phyloP scores from a whole-genome alignment of 1,140 invertebrate genomes.

The Dreissena rostriformis region DNA sequence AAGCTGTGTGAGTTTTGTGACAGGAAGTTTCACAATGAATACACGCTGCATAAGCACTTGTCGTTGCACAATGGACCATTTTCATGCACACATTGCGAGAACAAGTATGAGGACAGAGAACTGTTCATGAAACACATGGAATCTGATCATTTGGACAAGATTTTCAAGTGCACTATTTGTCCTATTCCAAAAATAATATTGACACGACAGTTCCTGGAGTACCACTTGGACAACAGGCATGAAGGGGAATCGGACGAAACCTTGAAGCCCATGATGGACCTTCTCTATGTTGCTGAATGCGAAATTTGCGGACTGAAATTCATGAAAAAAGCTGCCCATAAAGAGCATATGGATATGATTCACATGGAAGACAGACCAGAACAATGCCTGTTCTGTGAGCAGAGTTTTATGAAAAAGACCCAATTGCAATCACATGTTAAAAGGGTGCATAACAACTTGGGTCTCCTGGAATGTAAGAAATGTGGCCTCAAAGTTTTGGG shows the following conservation, averaged over 20 bases:
- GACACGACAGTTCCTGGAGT: not conserved
- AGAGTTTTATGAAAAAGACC: not conserved
- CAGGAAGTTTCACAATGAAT: not conserved
- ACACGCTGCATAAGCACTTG: slow-evolving; percentile 5
- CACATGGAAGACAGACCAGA: not conserved
- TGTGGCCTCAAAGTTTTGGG: not conserved
- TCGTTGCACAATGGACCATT: slow-evolving; percentile 32
- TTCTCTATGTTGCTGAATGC: not conserved
- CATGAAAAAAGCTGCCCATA: not conserved
- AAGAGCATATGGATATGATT: not conserved
- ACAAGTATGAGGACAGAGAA: not conserved
- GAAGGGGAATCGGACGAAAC: not conserved
- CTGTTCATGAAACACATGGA: slow-evolving; percentile 20
- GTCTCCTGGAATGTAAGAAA: not conserved
- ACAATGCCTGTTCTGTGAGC: not conserved
- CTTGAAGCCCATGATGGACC: not conserved
- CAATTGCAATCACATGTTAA: not conserved
- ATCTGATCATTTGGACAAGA: slow-evolving; percentile 17
- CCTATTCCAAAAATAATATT: not conserved
- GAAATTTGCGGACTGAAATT: not conserved
- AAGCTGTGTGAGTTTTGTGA: slow-evolving; percentile 10
- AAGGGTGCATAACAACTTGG: not conserved
- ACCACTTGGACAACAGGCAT: not conserved
- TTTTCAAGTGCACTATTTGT: not conserved
- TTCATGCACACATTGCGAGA: slow-evolving; percentile 19